phyloP scores from a whole-genome alignment of 2,113 vertebrate genomes.

The Pollachius pollachius region DNA sequence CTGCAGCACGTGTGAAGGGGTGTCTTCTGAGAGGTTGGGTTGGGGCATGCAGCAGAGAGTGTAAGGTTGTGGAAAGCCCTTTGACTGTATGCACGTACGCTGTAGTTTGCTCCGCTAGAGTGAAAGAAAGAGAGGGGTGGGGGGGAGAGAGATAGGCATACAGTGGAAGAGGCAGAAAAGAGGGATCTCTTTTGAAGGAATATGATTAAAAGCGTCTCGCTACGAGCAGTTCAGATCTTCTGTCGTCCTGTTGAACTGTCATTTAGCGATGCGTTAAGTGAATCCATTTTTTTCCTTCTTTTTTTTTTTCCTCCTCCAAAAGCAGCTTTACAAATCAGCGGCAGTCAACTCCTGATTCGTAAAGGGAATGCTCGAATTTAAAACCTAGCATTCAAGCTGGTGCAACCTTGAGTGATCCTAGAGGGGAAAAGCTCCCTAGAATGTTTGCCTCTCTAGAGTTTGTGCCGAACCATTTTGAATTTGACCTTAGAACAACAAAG shows the following conservation, averaged over 20 bases:
- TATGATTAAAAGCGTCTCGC: conserved; percentile 53
- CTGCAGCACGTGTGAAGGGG: too few species aligned
- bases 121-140: too few species aligned
- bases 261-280: conserved; percentile 56
- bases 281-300: conserved; percentile 12
- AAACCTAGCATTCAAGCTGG: conserved; percentile 49
- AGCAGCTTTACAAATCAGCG: conserved; percentile 52
- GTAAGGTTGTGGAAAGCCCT: too few species aligned
- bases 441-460: conserved; percentile 45
- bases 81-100: too few species aligned
- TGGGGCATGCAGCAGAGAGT: too few species aligned
- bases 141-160: too few species aligned
- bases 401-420: conserved; percentile 56
- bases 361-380: conserved; percentile 52
- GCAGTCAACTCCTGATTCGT: conserved; percentile 43
- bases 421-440: conserved; percentile 19
- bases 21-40: too few species aligned
- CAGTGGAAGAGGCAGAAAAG: too few species aligned
- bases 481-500: conserved; percentile 56
- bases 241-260: conserved; percentile 58
- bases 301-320: conserved; percentile 1
- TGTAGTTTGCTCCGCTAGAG: too few species aligned
- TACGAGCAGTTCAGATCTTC: conserved; percentile 49
- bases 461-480: conserved; percentile 53
- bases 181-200: conserved; percentile 29